Percentiles rank a stretch among this genome's conserved stretches.
These are phyloP conservation scores for Halocynthia aurantium DNA, from an alignment of 23 tunicate genomes.

Conservation along the genomic window DNA sequence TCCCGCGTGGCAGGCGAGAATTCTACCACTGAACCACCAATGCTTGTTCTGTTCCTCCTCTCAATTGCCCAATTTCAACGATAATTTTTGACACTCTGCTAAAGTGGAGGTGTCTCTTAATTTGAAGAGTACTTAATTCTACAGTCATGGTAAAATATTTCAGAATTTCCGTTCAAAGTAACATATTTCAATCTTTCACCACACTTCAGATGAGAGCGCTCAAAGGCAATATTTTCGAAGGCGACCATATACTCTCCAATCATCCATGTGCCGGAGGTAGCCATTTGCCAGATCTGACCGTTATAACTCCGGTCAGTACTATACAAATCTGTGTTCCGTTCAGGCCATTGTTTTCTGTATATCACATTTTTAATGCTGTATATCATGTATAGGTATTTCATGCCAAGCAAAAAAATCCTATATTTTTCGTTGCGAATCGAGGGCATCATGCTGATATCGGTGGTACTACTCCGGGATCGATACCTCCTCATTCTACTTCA, in stretches of 20 bases:
- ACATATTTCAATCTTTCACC: not conserved
- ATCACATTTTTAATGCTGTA: not conserved
- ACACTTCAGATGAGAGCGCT: conserved; percentile 27
- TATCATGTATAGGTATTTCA: conserved; percentile 43
- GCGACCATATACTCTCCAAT: conserved; percentile 93
- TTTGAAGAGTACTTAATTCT: too few relatives aligned
- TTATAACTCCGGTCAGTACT: conserved; percentile 86
- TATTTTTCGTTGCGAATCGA: conserved; percentile 92
- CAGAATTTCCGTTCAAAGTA: too few relatives aligned
- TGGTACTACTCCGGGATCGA: conserved; percentile 90
- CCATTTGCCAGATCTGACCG: conserved; percentile 96
- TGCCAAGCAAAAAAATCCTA: conserved; percentile 43
- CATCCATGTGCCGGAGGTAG: conserved; percentile 95
- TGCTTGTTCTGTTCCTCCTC: too few relatives aligned
- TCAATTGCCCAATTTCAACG: too few relatives aligned
- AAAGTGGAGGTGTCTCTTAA: too few relatives aligned
- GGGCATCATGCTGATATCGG: conserved; percentile 99
- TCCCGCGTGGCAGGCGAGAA: conserved; percentile 83
- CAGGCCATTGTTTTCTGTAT: not conserved
- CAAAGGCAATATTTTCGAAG: conserved; percentile 40
- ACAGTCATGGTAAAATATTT: too few relatives aligned
- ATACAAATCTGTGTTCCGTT: not conserved
- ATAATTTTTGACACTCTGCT: too few relatives aligned
- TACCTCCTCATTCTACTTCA: conserved; percentile 90
- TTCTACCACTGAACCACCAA: conserved; percentile 80